Percentiles rank a stretch among this genome's conserved stretches.
phyloP scores from a whole-genome alignment of 2,797 vertebrate species.

The Discoglossus pictus region DNA sequence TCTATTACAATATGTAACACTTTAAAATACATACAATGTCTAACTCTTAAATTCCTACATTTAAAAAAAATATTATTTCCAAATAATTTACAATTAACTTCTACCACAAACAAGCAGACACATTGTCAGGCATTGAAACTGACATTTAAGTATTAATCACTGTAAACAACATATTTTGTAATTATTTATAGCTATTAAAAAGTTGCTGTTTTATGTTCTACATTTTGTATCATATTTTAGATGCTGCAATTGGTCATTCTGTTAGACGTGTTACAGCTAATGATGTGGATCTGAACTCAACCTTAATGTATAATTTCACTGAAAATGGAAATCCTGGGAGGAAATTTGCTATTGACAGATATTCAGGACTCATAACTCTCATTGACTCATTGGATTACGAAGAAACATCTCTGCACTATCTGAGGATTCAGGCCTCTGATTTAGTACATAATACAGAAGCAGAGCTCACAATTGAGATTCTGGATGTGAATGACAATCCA shows the following conservation, averaged over 20 bases:
- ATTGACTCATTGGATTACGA: conserved; percentile 82
- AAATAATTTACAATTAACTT: too few relatives aligned
- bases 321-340: conserved; percentile 64
- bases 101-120: too few relatives aligned
- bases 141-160: too few relatives aligned
- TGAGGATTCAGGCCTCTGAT: conserved; percentile 80
- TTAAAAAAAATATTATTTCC: too few relatives aligned
- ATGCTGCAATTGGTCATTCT: conserved; percentile 77
- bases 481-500: conserved; percentile 88
- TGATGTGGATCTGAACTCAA: conserved; percentile 81
- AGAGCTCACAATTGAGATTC: conserved; percentile 72
- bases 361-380: conserved; percentile 77
- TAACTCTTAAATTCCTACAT: too few relatives aligned
- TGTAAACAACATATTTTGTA: too few relatives aligned
- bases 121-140: too few relatives aligned
- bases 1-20: too few relatives aligned
- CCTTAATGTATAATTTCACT: conserved; percentile 80
- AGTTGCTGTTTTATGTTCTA: conserved; percentile 26
- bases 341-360: conserved; percentile 79
- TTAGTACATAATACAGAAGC: conserved; percentile 77
- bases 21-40: too few relatives aligned
- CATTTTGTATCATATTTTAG: conserved; percentile 66
- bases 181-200: too few relatives aligned
- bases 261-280: conserved; percentile 78
- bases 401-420: conserved; percentile 66